Percentiles rank a stretch among this genome's conserved stretches.
Conservation (phyloP, 2,888 invertebrate species). For the Dryocosmus kuriphilus region DNA sequence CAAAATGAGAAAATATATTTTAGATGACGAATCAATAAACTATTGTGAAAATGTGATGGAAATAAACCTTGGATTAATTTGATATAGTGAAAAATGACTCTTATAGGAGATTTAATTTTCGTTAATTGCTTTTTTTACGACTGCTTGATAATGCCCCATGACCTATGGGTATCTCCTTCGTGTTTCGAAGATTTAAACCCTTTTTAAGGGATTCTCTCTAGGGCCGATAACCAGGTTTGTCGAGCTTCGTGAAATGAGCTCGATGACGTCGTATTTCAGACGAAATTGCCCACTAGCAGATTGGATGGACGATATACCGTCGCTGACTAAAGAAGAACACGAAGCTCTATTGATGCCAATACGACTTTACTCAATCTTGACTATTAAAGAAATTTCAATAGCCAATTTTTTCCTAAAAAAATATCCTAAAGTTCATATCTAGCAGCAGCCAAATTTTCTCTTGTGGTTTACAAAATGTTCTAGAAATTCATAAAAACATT, state of each 20-base stretch:
- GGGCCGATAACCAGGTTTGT: slow-evolving; percentile 66
- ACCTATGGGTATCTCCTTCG: not conserved
- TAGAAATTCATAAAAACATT: too few relatives aligned
- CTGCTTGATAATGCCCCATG: not conserved
- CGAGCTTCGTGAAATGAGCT: slow-evolving; percentile 70
- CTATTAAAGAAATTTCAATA: not conserved
- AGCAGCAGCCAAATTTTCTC: not conserved
- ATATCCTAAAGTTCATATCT: not conserved
- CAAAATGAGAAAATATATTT: not conserved
- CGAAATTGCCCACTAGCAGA: slow-evolving; percentile 76
- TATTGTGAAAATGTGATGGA: not conserved
- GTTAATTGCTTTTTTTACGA: slow-evolving; percentile 21
- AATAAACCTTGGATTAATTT: not conserved
- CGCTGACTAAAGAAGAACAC: slow-evolving; percentile 62
- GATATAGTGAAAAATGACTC: slow-evolving; percentile 2
- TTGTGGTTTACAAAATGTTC: not conserved
- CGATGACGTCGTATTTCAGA: slow-evolving; percentile 76
- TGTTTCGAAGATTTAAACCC: slow-evolving; percentile 66
- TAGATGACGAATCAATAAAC: not conserved
- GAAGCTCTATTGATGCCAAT: slow-evolving; percentile 61
- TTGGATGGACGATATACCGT: slow-evolving; percentile 77
- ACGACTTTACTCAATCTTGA: slow-evolving; percentile 42
- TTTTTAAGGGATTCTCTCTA: slow-evolving; percentile 64
- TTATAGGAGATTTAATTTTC: slow-evolving; percentile 13
- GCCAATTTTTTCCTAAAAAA: not conserved